Evolutionary conservation across 1,140 invertebrate genomes (phyloP), one percentile per base, ranked within the genome.

Genomic region (Contarinia nasturtii): DNA sequence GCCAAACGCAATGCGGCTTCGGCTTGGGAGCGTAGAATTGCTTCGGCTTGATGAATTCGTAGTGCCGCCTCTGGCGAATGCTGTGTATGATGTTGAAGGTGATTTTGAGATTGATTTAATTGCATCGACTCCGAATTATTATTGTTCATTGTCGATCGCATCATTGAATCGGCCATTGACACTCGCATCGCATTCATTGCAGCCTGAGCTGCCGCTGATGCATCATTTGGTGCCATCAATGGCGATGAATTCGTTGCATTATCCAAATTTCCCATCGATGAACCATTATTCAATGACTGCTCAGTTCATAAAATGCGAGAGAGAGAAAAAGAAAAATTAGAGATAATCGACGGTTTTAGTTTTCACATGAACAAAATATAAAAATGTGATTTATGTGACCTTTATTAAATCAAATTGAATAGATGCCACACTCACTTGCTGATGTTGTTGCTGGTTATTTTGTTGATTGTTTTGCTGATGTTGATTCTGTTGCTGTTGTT

Each of bases 1-100:
- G 84, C 85, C 51, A 87, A 62, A 55, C 86, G 70, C 14, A 87
- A 69, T 1, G 85, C 80, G 17, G 79, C 82, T 57, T 87, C 84
- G 1, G 84, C 83, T 53, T 88, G 85, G 45, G 81, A 82, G 55
- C 83, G 73, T 14, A 88, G 64, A 11, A 89, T 67, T 0, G 82
- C 84, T 62, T 88, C 82, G 1, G 81, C 80, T 56, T 82, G 80
- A 49, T 74, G 73, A 68, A 87, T 81, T 48, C 83, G 69, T 7
- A 87, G 63, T 1, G 82, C 77, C 7, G 82, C 76, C 54, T 79
- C 76, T 4, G 69, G 67, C 40, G 68, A 67, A 17, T 71, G 67
- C 47, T 68, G 61, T 50, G 74, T 73, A 27, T 73, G 71, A 27
- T 73, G 71, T 41, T 73, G 71, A 33, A 72, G 72, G 48, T 70